Evolutionary conservation across 2,113 vertebrate genomes (phyloP), one percentile per base, ranked within the genome.

Genomic region (Pseudorectes ferrugineus): DNA sequence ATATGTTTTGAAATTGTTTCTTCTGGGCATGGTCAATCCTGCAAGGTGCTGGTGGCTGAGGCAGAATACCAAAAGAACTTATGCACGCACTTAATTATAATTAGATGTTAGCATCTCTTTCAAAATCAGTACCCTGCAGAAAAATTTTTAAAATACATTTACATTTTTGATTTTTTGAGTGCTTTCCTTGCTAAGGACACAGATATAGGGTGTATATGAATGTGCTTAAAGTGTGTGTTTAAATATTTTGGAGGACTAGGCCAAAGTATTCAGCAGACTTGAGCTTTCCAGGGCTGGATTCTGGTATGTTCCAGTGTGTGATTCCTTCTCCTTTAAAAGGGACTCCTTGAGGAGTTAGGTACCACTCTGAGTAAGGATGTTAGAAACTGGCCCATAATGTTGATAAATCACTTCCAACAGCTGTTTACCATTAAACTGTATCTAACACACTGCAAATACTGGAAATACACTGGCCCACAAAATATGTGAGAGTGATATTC

Each of bases 371-470:
- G 29, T 57, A 31, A 85, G 72, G 51, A 79, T 91, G 77, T 88
- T 85, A 88, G 74, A 79, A 94, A 66, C 54, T 66, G 66, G 49
- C 71, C 83, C 57, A 38, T 76, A 62, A 89, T 73, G 68, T 91
- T 94, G 91, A 95, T 96, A 87, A 95, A 94, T 91, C 93, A 82
- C 75, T 95, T 90, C 61, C 26, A 93, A 26, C 93, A 96, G 89
- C 90, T 96, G 95, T 70, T 97, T 85, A 77, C 78, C 59, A 95
- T 97, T 97, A 94, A 83, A 83, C 81, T 91, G 54, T 95, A 95
- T 95, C 95, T 88, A 91, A 87, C 89, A 93, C 84, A 88, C 89
- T 94, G 77, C 91, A 96, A 95, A 93, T 87, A 91, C 77, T 97
- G 78, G 71, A 91, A 93, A 79, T 85, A 82, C 66, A 79, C 63